These are phyloP conservation scores for Ammospiza caudacuta DNA, from an alignment of 2,113 vertebrate genomes.

Conservation along the genomic window DNA sequence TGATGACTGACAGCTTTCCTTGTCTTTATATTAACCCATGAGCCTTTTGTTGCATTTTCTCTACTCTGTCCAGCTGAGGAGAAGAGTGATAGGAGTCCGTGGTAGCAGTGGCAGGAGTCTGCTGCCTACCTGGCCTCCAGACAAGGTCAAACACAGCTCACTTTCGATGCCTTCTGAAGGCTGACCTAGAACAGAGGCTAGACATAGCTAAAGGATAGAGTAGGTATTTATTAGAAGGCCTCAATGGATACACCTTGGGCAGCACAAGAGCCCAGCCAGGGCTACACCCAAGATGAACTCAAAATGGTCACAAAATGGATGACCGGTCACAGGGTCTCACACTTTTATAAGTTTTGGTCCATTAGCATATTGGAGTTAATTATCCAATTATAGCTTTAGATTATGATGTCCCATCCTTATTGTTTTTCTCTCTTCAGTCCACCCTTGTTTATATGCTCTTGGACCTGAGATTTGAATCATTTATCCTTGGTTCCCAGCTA, in stretches of 20 bases:
- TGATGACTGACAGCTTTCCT: background rate
- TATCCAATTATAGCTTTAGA: background rate
- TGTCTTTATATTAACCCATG: no score
- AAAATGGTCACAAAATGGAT: background rate
- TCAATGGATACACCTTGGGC: background rate
- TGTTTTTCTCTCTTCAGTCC: background rate
- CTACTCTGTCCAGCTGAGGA: background rate
- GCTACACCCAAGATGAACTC: background rate
- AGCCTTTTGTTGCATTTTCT: background rate
- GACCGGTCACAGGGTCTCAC: rapidly evolving
- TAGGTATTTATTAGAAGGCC: background rate
- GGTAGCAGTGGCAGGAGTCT: background rate
- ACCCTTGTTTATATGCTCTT: background rate
- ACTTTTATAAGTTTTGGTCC: background rate
- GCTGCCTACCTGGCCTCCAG: no score
- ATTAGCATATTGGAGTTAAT: background rate
- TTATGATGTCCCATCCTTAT: background rate
- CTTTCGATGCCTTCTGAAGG: background rate
- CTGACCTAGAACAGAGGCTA: background rate
- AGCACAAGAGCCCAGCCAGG: background rate
- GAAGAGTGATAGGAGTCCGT: background rate
- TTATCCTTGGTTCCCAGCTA: background rate
- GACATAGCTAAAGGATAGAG: background rate
- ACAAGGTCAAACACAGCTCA: background rate
- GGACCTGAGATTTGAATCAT: background rate